These are phyloP conservation scores for Quadroppia sp. DNA, from an alignment of 2,888 invertebrate species.

Conservation along the genomic window DNA sequence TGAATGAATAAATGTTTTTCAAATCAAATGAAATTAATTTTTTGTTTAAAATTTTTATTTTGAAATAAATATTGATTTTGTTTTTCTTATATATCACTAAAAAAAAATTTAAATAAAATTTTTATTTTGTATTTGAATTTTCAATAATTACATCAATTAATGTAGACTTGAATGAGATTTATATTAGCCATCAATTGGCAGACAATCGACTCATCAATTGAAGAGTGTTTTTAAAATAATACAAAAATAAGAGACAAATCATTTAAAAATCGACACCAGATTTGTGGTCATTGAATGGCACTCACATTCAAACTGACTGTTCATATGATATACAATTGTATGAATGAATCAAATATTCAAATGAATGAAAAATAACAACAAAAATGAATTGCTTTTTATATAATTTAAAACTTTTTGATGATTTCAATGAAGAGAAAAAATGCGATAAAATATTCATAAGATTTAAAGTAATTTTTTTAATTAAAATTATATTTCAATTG, in stretches of 20 bases:
- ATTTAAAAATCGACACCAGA: background rate
- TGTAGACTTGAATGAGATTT: slow-evolving; percentile 9
- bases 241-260: background rate
- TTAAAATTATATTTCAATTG: background rate
- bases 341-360: background rate
- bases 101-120: no score
- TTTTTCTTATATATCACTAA: no score
- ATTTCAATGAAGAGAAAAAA: background rate
- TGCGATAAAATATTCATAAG: no score
- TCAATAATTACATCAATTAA: slow-evolving; percentile 8
- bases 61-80: no score
- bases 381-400: background rate
- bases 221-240: no score
- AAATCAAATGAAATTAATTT: no score
- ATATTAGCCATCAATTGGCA: background rate
- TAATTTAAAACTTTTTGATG: background rate
- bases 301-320: background rate
- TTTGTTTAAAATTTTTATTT: background rate
- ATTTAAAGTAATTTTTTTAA: no score
- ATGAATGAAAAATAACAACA: background rate
- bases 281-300: slow-evolving; percentile 7
- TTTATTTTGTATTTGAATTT: background rate
- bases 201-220: background rate
- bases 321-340: background rate
- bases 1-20: no score